Base-by-base conservation (phyloP, 2,113 vertebrate genomes). In the Hypomesus transpacificus region DNA sequence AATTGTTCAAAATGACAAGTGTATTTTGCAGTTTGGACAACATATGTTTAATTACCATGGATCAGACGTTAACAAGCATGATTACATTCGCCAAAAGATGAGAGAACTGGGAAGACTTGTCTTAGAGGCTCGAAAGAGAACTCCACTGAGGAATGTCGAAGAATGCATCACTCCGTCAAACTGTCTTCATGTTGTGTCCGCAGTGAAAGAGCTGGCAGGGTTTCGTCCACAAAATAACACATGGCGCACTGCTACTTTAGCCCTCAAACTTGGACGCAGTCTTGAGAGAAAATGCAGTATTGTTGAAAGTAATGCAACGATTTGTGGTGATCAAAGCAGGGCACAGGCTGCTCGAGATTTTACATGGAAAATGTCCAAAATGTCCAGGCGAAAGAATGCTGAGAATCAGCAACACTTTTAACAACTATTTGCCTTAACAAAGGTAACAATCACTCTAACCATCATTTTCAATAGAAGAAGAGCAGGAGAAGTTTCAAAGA, bases 401-500 rank as follows among this genome's bases (percentile, higher is more conserved):
- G 24, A 24, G 24, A 24, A 24, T 24, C 24, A 24, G 24, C 24
- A 24, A 24, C 24, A 24, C 24, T 24, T 24, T 3, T 24, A 24
- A 52, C 51, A 67, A 3, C 64, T 74, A 70, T 24, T 34, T 51
- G 17, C 58, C 18, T 54, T 58, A 69, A 60, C 61, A 46, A 74
- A 51, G 52, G 8, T 39, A 20, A 75, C 61, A 53, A 51, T 79
- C 50, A 50, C 59, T 21, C 64, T 59, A 59, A 34, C 68, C 13
- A 76, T 66, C 50, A 39, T 77, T 22, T 80, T 76, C 24, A 77
- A 81, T 62, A 14, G 63, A 28, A 68, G 79, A 56, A 62, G 58
- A 69, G 46, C 54, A 34, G 79, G 68, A 3, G 75, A 81, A 17
- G 75, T 75, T 8, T 77, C 75, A 11, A 77, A 71, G 57, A 77